Conservation (phyloP, 2,888 invertebrate species). For the Zootermopsis nevadensis region DNA sequence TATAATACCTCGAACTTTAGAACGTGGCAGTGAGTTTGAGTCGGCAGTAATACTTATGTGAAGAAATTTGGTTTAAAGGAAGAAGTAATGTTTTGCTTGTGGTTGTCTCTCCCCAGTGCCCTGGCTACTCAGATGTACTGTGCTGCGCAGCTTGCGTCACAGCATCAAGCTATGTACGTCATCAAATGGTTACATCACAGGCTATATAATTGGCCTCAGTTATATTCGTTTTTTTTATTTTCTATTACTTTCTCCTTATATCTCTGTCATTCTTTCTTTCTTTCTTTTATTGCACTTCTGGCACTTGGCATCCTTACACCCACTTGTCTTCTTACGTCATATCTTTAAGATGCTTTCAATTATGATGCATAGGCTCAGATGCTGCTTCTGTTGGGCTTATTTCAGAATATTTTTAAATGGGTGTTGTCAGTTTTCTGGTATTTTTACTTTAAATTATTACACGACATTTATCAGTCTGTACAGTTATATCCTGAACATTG, state of each 20-base stretch:
- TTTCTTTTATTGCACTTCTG: conserved; percentile 47
- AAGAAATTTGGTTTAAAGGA: conserved; percentile 4
- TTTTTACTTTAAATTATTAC: no score
- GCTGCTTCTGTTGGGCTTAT: not conserved
- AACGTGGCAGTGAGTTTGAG: conserved; percentile 8
- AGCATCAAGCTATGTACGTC: conserved; percentile 95
- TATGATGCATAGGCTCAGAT: conserved; percentile 29
- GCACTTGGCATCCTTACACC: conserved; percentile 29
- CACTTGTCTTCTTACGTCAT: conserved; percentile 29
- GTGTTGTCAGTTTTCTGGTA: no score
- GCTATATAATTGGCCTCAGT: conserved; percentile 32
- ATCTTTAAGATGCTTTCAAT: conserved; percentile 49
- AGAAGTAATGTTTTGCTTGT: conserved; percentile 51
- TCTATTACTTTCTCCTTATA: conserved; percentile 40
- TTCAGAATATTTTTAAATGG: conserved; percentile 21
- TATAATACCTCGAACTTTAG: no score
- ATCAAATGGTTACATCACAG: conserved; percentile 29
- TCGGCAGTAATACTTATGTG: conserved; percentile 20
- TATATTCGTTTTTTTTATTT: conserved; percentile 45
- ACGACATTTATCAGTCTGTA: no score
- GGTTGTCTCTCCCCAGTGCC: conserved; percentile 85
- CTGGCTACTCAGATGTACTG: conserved; percentile 97
- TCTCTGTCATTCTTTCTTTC: conserved; percentile 47
- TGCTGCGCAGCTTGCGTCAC: conserved; percentile 89
- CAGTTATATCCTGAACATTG: no score